Percentiles rank a stretch among this genome's conserved stretches.
phyloP scores from a whole-genome alignment of 2,888 invertebrate genomes.

The Phasia obesa region DNA sequence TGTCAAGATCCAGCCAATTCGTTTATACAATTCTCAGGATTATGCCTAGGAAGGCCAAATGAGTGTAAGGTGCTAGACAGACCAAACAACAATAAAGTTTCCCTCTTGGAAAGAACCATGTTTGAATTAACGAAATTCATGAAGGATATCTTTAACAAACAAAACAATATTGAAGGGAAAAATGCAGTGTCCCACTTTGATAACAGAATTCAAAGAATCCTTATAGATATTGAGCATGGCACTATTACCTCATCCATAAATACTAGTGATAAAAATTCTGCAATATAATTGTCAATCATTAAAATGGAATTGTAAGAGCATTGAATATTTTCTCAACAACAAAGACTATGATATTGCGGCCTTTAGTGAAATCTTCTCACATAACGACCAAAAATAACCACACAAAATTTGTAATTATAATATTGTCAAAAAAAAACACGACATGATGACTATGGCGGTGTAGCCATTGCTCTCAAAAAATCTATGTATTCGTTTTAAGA shows the following conservation, averaged over 20 bases:
- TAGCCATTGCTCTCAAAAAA: too few species aligned
- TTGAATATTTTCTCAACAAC: constrained; percentile 11
- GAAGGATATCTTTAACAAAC: too few species aligned
- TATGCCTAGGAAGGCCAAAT: neutral
- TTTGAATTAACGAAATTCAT: neutral
- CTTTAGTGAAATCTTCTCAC: constrained; percentile 18
- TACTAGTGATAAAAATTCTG: neutral
- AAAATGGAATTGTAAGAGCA: neutral
- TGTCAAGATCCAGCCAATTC: neutral
- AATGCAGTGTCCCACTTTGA: constrained; percentile 17
- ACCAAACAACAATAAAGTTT: neutral
- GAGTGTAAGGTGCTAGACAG: neutral
- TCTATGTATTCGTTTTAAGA: too few species aligned
- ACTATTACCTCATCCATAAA: neutral
- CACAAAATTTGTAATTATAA: constrained; percentile 1
- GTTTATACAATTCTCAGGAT: neutral
- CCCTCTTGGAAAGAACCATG: neutral
- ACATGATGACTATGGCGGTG: too few species aligned
- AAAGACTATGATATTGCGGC: neutral
- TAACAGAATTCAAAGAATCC: neutral
- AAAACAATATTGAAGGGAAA: neutral
- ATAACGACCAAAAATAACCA: neutral
- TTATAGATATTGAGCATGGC: neutral
- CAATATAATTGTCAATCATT: constrained; percentile 19
- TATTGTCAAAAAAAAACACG: neutral